Evolutionary conservation across 2,113 vertebrate species (phyloP), one percentile per base, ranked within the genome.

Genomic region (Pseudolaguvia tuberculata): DNA sequence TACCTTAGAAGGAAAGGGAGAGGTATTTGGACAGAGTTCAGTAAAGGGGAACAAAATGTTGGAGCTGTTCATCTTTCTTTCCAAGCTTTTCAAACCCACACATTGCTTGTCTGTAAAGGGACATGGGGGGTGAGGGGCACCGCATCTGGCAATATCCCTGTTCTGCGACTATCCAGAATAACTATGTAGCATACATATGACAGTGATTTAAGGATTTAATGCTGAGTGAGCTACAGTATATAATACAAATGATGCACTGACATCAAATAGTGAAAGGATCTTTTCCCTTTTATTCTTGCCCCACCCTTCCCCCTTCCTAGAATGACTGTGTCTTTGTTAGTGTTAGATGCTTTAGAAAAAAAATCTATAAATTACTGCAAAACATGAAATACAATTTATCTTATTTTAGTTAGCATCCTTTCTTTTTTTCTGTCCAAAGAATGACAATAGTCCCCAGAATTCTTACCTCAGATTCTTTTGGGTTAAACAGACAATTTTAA

Each of bases 1-100:
- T 87, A 88, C 84, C 83, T 89, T 85, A 87, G 82, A 83, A 66
- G 86, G 78, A 90, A 83, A 88, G 77, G 81, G 78, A 82, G 81
- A 85, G 85, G 87, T 50, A 87, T 84, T 87, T 89, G 87, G 85
- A 80, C 35, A 59, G 71, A 57, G 78, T 85, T 89, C 84, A 90
- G 77, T 68, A 78, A 42, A 72, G 78, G 82, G 72, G 75, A 79
- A 81, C 80, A 82, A 80, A 86, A 87, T 51, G 42, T 76, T 80
- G 45, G 45, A 79, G 83, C 85, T 81, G 63, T 90, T 86, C 87
- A 90, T 89, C 87, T 88, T 86, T 73, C 81, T 81, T 81, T 65
- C 0, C 52, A 75, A 68, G 85, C 81, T 75, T 84, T 88, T 86
- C 88, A 86, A 42, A 62, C 73, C 82, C 80, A 78, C 70, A 72